phyloP scores from a whole-genome alignment of 2,888 invertebrate species.

The Stomorhina lunata region DNA sequence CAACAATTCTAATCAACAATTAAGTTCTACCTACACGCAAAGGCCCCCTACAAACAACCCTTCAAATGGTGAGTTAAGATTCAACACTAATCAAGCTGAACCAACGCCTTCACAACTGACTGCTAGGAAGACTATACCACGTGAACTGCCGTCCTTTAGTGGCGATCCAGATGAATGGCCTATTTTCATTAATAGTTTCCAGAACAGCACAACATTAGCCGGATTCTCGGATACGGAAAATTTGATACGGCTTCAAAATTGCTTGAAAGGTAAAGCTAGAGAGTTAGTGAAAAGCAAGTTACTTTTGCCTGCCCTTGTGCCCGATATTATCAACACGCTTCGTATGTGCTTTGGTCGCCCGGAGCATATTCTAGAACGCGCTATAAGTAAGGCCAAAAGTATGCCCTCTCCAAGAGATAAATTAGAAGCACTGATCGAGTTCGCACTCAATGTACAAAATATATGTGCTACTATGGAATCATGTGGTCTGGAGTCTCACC shows the following conservation, averaged over 20 bases:
- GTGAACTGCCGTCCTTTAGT: slow-evolving; percentile 1
- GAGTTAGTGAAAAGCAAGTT: neutral
- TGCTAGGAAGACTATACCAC: neutral
- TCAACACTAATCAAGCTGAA: neutral
- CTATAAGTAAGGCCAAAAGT: slow-evolving; percentile 8
- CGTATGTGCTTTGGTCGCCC: slow-evolving; percentile 6
- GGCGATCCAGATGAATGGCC: slow-evolving; percentile 34
- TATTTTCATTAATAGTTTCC: slow-evolving; percentile 23
- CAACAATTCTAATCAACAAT: neutral
- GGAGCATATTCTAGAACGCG: slow-evolving; percentile 36
- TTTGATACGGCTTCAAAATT: neutral
- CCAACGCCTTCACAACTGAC: slow-evolving; percentile 10
- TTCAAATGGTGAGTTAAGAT: neutral
- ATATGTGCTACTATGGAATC: slow-evolving; percentile 24
- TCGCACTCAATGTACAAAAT: neutral
- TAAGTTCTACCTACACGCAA: neutral
- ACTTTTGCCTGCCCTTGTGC: neutral
- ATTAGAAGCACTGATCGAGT: neutral
- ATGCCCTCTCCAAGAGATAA: slow-evolving; percentile 22
- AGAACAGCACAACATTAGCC: slow-evolving; percentile 29
- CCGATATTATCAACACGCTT: slow-evolving; percentile 13
- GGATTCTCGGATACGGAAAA: slow-evolving; percentile 14
- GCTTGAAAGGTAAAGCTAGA: slow-evolving; percentile 17
- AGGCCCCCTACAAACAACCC: no score
- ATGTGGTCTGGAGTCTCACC: slow-evolving; percentile 3